Evolutionary conservation across 23 tunicate species (phyloP).

Genomic region (Pegea sp.): DNA sequence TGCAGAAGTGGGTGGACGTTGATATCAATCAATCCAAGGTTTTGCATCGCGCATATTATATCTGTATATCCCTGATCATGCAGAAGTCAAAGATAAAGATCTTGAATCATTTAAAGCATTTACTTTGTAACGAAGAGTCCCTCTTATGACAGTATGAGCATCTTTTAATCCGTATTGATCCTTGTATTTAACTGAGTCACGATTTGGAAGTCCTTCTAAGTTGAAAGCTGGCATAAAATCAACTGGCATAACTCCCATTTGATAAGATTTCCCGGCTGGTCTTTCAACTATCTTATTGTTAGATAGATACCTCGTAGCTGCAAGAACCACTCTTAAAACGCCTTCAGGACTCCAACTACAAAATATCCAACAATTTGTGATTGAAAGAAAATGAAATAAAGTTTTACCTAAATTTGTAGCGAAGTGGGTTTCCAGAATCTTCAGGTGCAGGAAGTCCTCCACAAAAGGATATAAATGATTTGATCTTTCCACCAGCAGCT

Average conservation of each 20-base stretch:
- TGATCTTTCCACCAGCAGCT: conserved; percentile 40
- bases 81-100: neutral
- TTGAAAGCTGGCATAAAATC: conserved; percentile 72
- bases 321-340: conserved; percentile 51
- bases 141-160: conserved; percentile 53
- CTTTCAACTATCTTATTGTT: conserved; percentile 39
- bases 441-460: conserved; percentile 99
- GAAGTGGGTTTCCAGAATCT: conserved; percentile 65
- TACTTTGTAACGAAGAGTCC: conserved; percentile 87
- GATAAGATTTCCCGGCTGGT: conserved; percentile 51
- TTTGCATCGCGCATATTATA: neutral
- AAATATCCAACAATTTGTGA: no score
- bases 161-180: conserved; percentile 44
- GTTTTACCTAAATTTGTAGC: conserved; percentile 78
- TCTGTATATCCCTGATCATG: neutral
- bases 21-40: conserved; percentile 1
- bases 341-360: conserved; percentile 97
- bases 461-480: conserved; percentile 8
- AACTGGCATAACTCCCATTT: conserved; percentile 26
- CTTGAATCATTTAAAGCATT: neutral
- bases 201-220: conserved; percentile 93
- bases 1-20: no score
- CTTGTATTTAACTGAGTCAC: conserved; percentile 71
- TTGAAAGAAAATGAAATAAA: neutral
- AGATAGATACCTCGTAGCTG: conserved; percentile 57